These are phyloP conservation scores for Calycopis cecrops DNA, from an alignment of 1,140 invertebrate genomes.

Conservation along the genomic window DNA sequence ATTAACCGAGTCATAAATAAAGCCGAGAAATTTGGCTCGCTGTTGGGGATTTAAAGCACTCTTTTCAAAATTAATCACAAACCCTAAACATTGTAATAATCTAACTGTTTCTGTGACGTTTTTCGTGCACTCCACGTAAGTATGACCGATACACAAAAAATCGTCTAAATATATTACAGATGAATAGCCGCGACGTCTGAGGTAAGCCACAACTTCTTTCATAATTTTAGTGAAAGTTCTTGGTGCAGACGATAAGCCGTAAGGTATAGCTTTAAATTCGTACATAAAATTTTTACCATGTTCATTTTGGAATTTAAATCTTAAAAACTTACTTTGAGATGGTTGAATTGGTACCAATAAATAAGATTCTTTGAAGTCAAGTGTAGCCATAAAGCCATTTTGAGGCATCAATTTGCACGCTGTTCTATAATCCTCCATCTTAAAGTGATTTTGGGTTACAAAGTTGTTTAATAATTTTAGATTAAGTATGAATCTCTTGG, in stretches of 20 bases:
- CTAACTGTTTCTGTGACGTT: constrained; percentile 16
- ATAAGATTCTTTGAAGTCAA: constrained; percentile 10
- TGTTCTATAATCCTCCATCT: constrained; percentile 27
- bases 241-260: constrained; percentile 24
- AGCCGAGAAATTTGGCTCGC: too few relatives aligned
- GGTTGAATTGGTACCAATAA: constrained; percentile 20
- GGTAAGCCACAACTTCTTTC: constrained; percentile 12
- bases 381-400: constrained; percentile 24
- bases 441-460: constrained; percentile 25
- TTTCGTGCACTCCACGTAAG: constrained; percentile 13
- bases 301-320: constrained; percentile 18
- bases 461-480: constrained; percentile 18
- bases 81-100: too few relatives aligned
- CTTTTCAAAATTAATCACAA: too few relatives aligned
- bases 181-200: constrained; percentile 20
- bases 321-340: constrained; percentile 20
- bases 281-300: constrained; percentile 12
- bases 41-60: too few relatives aligned
- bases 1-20: too few relatives aligned
- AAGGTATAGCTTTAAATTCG: constrained; percentile 24
- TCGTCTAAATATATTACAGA: constrained; percentile 26
- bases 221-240: constrained; percentile 14
- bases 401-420: constrained; percentile 19
- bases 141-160: constrained; percentile 23
- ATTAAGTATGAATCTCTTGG: constrained; percentile 15